Conservation (phyloP, 2,888 invertebrate species). For the Catocala fraxini region DNA sequence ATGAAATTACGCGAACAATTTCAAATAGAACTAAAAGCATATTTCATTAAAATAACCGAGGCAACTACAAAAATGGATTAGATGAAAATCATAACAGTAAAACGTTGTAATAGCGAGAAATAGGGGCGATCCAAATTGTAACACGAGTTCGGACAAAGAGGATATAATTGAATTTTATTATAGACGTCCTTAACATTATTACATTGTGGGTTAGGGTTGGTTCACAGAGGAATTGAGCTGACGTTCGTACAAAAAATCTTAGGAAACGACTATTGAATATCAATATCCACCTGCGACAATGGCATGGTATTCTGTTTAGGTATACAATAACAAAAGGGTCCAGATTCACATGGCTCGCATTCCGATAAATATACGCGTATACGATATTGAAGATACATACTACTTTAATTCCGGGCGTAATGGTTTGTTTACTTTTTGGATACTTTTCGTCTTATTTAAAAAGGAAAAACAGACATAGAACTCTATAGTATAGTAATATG, state of each 20-base stretch:
- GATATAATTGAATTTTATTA: slow-evolving; percentile 71
- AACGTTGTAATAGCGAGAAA: slow-evolving; percentile 54
- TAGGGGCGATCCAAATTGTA: slow-evolving; percentile 51
- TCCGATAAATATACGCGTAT: slow-evolving; percentile 23
- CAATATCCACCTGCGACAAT: slow-evolving; percentile 63
- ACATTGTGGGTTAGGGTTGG: slow-evolving; percentile 60
- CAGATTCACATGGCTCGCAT: slow-evolving; percentile 54
- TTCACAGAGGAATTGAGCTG: slow-evolving; percentile 58
- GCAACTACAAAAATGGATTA: slow-evolving; percentile 53
- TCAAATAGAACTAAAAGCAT: neutral
- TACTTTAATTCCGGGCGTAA: neutral
- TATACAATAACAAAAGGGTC: slow-evolving; percentile 51
- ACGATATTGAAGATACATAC: slow-evolving; percentile 4
- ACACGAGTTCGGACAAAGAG: slow-evolving; percentile 55
- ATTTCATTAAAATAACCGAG: slow-evolving; percentile 10
- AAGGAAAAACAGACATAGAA: too few relatives aligned
- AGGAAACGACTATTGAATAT: slow-evolving; percentile 61
- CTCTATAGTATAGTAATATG: too few relatives aligned
- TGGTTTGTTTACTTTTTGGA: too few relatives aligned
- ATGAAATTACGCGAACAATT: neutral
- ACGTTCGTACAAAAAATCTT: slow-evolving; percentile 58
- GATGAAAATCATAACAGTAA: slow-evolving; percentile 55
- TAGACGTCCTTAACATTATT: slow-evolving; percentile 62
- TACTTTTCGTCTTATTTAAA: too few relatives aligned
- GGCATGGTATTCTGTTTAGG: slow-evolving; percentile 53